phyloP scores from a whole-genome alignment of 2,888 invertebrate genomes.

The Lordiphosa fenestrarum region DNA sequence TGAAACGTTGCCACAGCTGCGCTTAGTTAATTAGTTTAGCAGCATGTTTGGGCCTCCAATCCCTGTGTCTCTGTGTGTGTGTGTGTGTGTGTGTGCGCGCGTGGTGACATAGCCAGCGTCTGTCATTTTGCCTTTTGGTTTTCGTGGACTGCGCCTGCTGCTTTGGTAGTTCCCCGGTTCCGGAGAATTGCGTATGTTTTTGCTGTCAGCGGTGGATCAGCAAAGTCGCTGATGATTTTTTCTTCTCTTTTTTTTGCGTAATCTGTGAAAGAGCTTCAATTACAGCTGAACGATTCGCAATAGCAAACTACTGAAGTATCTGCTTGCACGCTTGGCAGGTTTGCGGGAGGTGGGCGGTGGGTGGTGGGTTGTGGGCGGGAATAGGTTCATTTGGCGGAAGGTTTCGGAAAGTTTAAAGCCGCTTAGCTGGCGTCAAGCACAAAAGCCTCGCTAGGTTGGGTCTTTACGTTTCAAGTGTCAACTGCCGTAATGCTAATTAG shows the following conservation, averaged over 20 bases:
- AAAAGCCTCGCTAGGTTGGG: too few species aligned
- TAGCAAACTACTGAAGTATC: constrained; percentile 15
- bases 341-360: too few species aligned
- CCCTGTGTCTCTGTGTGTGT: constrained; percentile 15
- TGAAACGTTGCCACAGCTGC: constrained; percentile 43
- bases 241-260: neutral
- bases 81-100: constrained; percentile 15
- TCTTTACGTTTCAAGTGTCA: too few species aligned
- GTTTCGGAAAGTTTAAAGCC: too few species aligned
- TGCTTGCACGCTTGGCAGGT: constrained; percentile 5
- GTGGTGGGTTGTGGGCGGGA: too few species aligned
- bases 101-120: constrained; percentile 8
- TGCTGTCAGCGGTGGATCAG: constrained; percentile 61
- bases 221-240: constrained; percentile 22
- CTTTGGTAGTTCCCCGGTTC: constrained; percentile 3
- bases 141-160: constrained; percentile 10
- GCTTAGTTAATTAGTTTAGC: constrained; percentile 72
- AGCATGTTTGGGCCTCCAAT: constrained; percentile 39
- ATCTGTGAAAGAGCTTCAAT: constrained; percentile 48
- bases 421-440: too few species aligned
- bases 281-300: constrained; percentile 48
- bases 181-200: constrained; percentile 47
- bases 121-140: constrained; percentile 53
- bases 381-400: too few species aligned
- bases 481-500: too few species aligned